Percentiles rank a stretch among this genome's conserved stretches.
These are phyloP conservation scores for Phania funesta DNA, from an alignment of 2,888 invertebrate genomes.

Conservation along the genomic window DNA sequence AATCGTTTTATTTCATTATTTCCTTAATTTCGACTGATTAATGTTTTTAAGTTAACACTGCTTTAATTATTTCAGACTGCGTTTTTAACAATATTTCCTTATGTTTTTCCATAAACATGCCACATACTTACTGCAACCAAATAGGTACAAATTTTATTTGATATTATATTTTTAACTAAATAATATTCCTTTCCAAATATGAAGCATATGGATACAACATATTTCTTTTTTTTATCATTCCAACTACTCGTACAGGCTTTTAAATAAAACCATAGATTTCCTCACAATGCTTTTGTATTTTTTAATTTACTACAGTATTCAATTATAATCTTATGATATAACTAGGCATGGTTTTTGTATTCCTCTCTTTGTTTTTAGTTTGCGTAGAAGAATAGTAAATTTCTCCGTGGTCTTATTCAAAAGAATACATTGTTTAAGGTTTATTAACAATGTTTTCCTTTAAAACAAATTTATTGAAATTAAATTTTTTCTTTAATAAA, in stretches of 20 bases:
- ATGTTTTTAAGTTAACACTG: constrained; percentile 12
- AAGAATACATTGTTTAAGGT: too few species aligned
- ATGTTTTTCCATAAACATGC: constrained; percentile 20
- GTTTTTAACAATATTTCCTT: constrained; percentile 11
- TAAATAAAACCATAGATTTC: constrained; percentile 27
- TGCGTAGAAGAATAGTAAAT: neutral
- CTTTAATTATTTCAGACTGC: constrained; percentile 47
- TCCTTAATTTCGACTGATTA: constrained; percentile 45
- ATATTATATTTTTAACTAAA: constrained; percentile 5
- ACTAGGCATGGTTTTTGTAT: neutral
- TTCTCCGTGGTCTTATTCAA: too few species aligned
- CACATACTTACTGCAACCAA: constrained; percentile 2
- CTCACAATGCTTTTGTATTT: neutral
- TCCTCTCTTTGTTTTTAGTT: neutral
- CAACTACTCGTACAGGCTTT: constrained; percentile 22
- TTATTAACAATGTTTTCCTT: neutral
- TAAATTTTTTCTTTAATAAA: too few species aligned
- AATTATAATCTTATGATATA: neutral
- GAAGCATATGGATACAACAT: neutral
- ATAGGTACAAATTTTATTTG: constrained; percentile 50
- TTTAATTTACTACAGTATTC: constrained; percentile 19
- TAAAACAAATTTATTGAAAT: neutral
- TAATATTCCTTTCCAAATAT: constrained; percentile 25
- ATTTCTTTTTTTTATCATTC: constrained; percentile 45
- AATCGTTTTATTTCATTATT: constrained; percentile 12